Evolutionary conservation across 2,113 vertebrate genomes (phyloP), one percentile per base, ranked within the genome.

Genomic region (Ictalurus furcatus): DNA sequence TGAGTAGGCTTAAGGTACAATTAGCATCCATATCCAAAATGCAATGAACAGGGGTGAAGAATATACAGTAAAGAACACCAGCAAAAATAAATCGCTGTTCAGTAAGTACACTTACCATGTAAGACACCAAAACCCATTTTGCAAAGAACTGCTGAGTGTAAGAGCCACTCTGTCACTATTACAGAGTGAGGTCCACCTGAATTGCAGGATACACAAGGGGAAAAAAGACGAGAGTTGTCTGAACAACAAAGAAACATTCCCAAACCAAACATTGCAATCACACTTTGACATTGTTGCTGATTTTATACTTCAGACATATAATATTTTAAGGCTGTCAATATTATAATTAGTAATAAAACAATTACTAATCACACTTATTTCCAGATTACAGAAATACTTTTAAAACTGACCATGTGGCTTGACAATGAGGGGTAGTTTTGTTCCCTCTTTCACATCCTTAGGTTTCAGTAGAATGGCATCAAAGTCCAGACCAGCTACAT

Each of bases 101-200:
- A 34, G 17, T 48, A 21, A 16, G 56, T 28, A 28, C 87, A 89
- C 96, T 97, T 91, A 99, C 98, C 97, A 56, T 98, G 92, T 61
- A 98, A 93, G 28, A 97, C 91, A 0, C 96, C 97, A 63, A 99
- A 98, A 85, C 98, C 98, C 95, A 96, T 92, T 84, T 93, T 95
- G 93, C 98, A 98, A 5, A 98, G 94, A 4, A 95, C 95, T 0
- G 96, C 96, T 0, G 95, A 94, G 54, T 96, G 96, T 61, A 99
- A 94, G 93, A 96, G 92, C 98, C 98, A 99, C 21, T 97, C 96
- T 0, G 97, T 95, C 0, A 97, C 96, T 89, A 96, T 95, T 56
- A 97, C 96, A 0, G 97, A 95, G 88, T 99, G 98, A 67, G 98
- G 98, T 1, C 98, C 98, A n/a, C 98, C 98, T 99, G 59, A 0